Percentiles rank a stretch among this genome's conserved stretches.
Conservation (phyloP, 1,140 invertebrate species). For the Hyposmocoma kahamanoa region DNA sequence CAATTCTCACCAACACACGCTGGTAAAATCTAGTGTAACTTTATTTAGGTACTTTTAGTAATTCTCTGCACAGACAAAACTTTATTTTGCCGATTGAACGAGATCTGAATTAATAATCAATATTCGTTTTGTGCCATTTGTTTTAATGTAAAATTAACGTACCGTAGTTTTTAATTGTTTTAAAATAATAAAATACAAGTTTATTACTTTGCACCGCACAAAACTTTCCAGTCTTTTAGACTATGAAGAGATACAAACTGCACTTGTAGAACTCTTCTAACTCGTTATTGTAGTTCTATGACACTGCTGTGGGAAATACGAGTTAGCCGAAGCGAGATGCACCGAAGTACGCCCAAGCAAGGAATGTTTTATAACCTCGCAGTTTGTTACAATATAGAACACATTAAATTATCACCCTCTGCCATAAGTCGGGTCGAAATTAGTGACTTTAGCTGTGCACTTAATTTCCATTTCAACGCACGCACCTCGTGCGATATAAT, state of each 20-base stretch:
- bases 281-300: slow-evolving; percentile 19
- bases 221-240: too few relatives aligned
- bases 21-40: too few relatives aligned
- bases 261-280: slow-evolving; percentile 1
- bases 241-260: not conserved
- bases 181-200: too few relatives aligned
- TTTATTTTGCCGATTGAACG: too few relatives aligned
- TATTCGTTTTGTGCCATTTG: too few relatives aligned
- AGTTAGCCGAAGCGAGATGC: slow-evolving; percentile 33
- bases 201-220: too few relatives aligned
- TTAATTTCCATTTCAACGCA: slow-evolving; percentile 36
- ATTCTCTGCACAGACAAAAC: too few relatives aligned
- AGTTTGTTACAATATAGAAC: slow-evolving; percentile 38
- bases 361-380: slow-evolving; percentile 49
- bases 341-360: slow-evolving; percentile 34
- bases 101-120: too few relatives aligned
- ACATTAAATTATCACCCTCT: slow-evolving; percentile 33
- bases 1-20: too few relatives aligned
- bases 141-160: too few relatives aligned
- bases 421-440: slow-evolving; percentile 41
- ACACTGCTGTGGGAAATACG: slow-evolving; percentile 45
- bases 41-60: too few relatives aligned
- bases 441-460: slow-evolving; percentile 34
- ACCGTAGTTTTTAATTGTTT: too few relatives aligned
- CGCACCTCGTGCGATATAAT: slow-evolving; percentile 21